Percentiles rank a stretch among this genome's conserved stretches.
Conservation (phyloP, 1,140 invertebrate species). For the Cydia pomonella region DNA sequence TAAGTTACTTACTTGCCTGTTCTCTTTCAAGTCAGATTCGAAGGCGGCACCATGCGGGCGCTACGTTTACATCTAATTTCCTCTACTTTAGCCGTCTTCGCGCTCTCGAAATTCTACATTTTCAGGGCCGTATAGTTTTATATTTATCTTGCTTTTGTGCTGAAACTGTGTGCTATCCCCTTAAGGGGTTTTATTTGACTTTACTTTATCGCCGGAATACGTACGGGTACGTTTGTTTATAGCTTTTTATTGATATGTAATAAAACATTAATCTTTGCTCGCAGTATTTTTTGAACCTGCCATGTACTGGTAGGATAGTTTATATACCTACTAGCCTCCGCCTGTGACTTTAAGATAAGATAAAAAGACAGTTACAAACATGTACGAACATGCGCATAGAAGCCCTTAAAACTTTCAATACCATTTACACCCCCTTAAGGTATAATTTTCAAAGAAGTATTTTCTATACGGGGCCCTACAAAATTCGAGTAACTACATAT, state of each 20-base stretch:
- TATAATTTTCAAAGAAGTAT: too few species aligned
- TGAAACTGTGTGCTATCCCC: slow-evolving; percentile 18
- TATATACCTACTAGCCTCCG: too few species aligned
- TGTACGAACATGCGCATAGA: too few species aligned
- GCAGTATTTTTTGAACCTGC: not conserved
- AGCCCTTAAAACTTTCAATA: too few species aligned
- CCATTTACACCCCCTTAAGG: too few species aligned
- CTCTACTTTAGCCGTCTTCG: slow-evolving; percentile 46
- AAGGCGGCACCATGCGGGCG: slow-evolving; percentile 41
- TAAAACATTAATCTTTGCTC: not conserved
- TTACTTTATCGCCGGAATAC: slow-evolving; percentile 10
- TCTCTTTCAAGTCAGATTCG: slow-evolving; percentile 38
- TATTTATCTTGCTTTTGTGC: slow-evolving; percentile 20
- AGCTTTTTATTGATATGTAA: not conserved
- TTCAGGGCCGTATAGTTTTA: slow-evolving; percentile 25
- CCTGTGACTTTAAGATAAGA: too few species aligned
- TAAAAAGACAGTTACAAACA: too few species aligned
- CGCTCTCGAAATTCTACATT: slow-evolving; percentile 39
- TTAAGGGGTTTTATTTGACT: slow-evolving; percentile 25
- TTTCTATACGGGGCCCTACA: too few species aligned
- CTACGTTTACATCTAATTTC: slow-evolving; percentile 60
- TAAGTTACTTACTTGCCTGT: not conserved
- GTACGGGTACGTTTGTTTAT: not conserved
- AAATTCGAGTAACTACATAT: too few species aligned
- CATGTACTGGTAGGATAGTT: too few species aligned